A percentile compares a stretch with the other conserved stretches of the same genome.
These are phyloP conservation scores for Onychostoma macrolepis DNA, from an alignment of 2,113 vertebrate species.

Conservation along the genomic window DNA sequence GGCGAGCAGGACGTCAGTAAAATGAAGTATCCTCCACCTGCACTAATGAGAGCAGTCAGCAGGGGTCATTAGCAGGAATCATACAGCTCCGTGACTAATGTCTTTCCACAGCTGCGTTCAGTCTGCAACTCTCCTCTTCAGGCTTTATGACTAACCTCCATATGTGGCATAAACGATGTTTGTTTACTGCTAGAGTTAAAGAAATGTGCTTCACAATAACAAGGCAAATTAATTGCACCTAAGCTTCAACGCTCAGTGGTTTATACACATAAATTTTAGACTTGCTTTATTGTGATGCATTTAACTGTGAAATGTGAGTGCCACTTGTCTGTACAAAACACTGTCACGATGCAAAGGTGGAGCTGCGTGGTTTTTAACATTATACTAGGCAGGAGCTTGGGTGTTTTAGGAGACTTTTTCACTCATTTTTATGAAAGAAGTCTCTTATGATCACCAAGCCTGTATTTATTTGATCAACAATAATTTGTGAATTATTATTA, in stretches of 20 bases:
- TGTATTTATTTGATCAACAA: not conserved
- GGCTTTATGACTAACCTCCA: conserved; percentile 17
- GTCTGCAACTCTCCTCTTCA: conserved; percentile 29
- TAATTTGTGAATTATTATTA: not conserved
- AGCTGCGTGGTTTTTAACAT: not conserved
- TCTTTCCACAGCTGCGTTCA: conserved; percentile 39
- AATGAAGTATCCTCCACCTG: conserved; percentile 42
- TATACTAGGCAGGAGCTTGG: not conserved
- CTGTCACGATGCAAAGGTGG: not conserved
- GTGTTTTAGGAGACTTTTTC: not conserved
- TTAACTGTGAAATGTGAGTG: not conserved
- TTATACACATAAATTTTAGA: not conserved
- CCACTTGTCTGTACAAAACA: not conserved
- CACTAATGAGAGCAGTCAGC: conserved; percentile 55
- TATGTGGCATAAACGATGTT: not conserved
- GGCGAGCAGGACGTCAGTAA: conserved; percentile 35
- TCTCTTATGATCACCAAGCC: not conserved
- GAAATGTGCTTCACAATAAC: conserved; percentile 7
- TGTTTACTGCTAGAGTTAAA: conserved; percentile 1
- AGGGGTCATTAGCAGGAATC: conserved; percentile 57
- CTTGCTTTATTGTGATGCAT: not conserved
- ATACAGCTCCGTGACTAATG: conserved; percentile 47
- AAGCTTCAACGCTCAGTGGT: not conserved
- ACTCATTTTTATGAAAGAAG: not conserved
- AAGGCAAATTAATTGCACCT: not conserved